Evolutionary conservation across 2,888 invertebrate species (phyloP).

Genomic region (Unio delphinus): DNA sequence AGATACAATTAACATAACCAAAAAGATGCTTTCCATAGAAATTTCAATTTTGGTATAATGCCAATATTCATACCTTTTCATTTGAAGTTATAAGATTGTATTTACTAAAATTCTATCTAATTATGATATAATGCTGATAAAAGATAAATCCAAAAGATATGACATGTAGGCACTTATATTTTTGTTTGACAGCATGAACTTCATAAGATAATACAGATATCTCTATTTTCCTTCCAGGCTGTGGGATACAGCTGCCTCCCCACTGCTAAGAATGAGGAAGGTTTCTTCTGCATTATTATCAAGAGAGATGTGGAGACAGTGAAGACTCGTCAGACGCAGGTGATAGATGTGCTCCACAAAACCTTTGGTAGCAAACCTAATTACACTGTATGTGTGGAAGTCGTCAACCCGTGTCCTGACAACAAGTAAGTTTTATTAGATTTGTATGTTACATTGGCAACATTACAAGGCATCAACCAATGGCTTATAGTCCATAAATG

Average conservation of each 20-base stretch:
- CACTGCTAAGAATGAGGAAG: constrained; percentile 90
- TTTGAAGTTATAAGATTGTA: too few species aligned
- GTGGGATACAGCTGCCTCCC: constrained; percentile 93
- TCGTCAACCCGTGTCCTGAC: constrained; percentile 84
- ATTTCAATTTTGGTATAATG: too few species aligned
- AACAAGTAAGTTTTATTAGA: constrained; percentile 73
- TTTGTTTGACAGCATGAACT: too few species aligned
- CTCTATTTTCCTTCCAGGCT: constrained; percentile 73
- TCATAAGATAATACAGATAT: neutral
- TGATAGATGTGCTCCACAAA: constrained; percentile 64
- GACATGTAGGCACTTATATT: too few species aligned
- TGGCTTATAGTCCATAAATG: too few species aligned
- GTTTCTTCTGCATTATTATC: constrained; percentile 88
- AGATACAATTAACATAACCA: too few species aligned
- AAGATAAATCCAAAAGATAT: too few species aligned
- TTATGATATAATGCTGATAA: too few species aligned
- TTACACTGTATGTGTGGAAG: constrained; percentile 83
- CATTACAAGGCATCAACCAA: too few species aligned
- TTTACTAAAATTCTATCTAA: too few species aligned
- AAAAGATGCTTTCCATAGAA: too few species aligned
- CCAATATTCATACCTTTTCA: too few species aligned
- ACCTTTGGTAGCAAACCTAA: constrained; percentile 87
- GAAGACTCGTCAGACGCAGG: constrained; percentile 82
- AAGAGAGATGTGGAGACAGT: constrained; percentile 87
- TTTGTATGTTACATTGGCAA: neutral